Evolutionary conservation across 2,797 vertebrate species (phyloP).

Genomic region (Pangasius larnaudii): DNA sequence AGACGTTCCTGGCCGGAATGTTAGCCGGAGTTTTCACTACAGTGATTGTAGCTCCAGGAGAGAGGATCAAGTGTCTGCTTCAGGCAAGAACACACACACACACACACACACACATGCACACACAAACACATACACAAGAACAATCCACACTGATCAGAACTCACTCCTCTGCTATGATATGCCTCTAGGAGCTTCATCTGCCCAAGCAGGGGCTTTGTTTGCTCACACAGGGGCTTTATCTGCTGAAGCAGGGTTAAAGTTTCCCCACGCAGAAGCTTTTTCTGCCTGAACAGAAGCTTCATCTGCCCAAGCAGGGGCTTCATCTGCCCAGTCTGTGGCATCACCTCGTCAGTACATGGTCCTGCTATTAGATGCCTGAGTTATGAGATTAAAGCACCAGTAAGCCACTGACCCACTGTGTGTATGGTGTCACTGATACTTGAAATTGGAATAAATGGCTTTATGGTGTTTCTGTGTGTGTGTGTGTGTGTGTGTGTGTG

Average conservation of each 20-base stretch:
- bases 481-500: conserved; percentile 13
- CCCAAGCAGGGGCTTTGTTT: too few relatives aligned
- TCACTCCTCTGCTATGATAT: not conserved
- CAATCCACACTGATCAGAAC: not conserved
- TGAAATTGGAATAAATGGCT: not conserved
- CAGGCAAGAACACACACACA: conserved; percentile 65
- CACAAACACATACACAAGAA: not conserved
- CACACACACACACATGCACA: not conserved
- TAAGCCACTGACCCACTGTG: not conserved
- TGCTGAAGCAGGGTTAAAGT: too few relatives aligned
- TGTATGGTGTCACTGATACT: not conserved
- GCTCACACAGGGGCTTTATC: too few relatives aligned
- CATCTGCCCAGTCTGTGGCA: not conserved
- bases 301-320: too few relatives aligned
- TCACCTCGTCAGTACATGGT: not conserved
- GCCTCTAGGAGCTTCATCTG: not conserved
- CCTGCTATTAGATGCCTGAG: not conserved
- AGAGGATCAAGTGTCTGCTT: conserved; percentile 81
- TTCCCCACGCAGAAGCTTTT: too few relatives aligned
- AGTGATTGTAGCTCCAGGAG: conserved; percentile 77
- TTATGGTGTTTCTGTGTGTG: not conserved
- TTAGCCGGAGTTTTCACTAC: conserved; percentile 77
- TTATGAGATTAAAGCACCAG: not conserved
- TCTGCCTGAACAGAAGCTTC: too few relatives aligned
- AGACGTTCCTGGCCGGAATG: conserved; percentile 77